Evolutionary conservation across 2,888 invertebrate species (phyloP).

Genomic region (Cephus nigrinus): DNA sequence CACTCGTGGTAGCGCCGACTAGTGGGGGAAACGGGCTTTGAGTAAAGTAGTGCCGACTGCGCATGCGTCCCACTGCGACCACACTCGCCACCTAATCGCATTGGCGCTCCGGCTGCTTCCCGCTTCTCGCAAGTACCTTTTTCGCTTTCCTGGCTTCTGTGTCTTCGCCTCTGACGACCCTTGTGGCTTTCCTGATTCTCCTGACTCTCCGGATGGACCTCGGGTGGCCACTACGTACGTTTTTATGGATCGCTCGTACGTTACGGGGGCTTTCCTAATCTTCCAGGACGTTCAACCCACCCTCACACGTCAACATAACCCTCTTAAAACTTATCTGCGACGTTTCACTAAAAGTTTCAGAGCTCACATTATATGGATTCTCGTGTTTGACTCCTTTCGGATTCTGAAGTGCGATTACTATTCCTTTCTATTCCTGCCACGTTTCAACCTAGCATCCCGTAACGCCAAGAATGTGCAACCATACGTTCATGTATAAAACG

Average conservation of each 20-base stretch:
- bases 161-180: neutral
- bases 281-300: neutral
- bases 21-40: conserved; percentile 27
- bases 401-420: neutral
- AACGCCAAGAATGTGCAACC: neutral
- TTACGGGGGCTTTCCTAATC: neutral
- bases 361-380: neutral
- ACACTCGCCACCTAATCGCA: conserved; percentile 36
- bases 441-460: neutral
- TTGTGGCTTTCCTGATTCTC: neutral
- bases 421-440: neutral
- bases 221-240: neutral
- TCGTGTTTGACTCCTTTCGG: neutral
- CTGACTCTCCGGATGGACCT: neutral
- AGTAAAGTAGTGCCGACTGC: conserved; percentile 44
- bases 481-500: neutral
- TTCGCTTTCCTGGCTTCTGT: conserved; percentile 2
- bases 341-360: neutral
- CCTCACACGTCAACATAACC: conserved; percentile 43
- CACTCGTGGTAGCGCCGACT: conserved; percentile 14
- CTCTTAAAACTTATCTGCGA: conserved; percentile 20
- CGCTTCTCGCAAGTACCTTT: conserved; percentile 27
- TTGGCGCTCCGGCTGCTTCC: conserved; percentile 42
- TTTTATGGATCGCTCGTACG: neutral
- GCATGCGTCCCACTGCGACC: conserved; percentile 39